Base-by-base conservation (phyloP, 2,797 vertebrate genomes). In the Sebastes trivittatus region DNA sequence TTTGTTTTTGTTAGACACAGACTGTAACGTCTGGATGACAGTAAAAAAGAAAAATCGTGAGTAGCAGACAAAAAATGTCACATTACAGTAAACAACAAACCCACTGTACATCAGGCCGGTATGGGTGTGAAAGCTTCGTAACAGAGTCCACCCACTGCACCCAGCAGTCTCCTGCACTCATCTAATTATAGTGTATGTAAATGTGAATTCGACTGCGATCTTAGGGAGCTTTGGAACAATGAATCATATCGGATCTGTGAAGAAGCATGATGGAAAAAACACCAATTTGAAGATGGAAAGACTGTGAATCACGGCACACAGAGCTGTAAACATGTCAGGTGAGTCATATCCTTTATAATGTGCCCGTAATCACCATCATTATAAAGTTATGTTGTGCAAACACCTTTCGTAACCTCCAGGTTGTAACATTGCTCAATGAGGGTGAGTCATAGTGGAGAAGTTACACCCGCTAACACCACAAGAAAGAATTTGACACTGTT, bases 141-240 rank as follows among this genome's bases (percentile, higher is more conserved):
- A 59, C 71, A 7, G 22, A 65, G 73, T 85, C 79, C 77, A 69
- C 72, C 83, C 89, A 73, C 78, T 63, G 58, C 10, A 72, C 38
- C 72, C 68, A 69, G 71, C 72, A 60, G 54, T 72, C 81, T 86
- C 62, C 27, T 75, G 75, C 54, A 20, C 34, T 49, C 59, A 10
- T 64, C 74, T 88, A 87, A 92, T 90, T 85, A 87, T 73, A 87
- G 80, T 68, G 42, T 34, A 66, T 80, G 60, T 64, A 65, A 78
- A 80, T 67, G 63, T 42, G 72, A 63, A 82, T 72, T 79, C 75
- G 79, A 72, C 81, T 74, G 65, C 61, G 77, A 82, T 84, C 70
- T 75, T 7, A 18, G 16, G 22, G 58, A 83, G 42, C 59, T 72
- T 67, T 72, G 23, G 55, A 78, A 81, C 80, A 88, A 79, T 87